phyloP scores from a whole-genome alignment of 2,797 vertebrate genomes.

The Brachyalestes nurse region DNA sequence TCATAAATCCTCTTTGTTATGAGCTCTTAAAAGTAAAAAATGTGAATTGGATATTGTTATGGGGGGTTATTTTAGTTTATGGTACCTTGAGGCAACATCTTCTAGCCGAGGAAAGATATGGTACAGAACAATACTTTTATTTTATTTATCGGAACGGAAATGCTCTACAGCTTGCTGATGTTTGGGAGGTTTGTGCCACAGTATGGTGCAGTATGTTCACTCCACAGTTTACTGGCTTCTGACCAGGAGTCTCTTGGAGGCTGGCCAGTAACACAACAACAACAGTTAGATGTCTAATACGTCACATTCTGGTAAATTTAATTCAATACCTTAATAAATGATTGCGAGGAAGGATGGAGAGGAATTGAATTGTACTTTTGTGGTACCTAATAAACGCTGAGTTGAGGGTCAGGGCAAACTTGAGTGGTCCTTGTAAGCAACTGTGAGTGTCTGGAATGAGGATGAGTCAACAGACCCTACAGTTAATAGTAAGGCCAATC shows the following conservation, averaged over 20 bases:
- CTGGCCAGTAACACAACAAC: not conserved
- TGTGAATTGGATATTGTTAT: too few relatives aligned
- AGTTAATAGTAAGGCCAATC: conserved; percentile 33
- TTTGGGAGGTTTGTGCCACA: not conserved
- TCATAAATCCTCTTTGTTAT: too few relatives aligned
- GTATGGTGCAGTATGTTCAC: not conserved
- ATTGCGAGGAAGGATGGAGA: not conserved
- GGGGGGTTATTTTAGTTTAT: too few relatives aligned
- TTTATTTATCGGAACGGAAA: not conserved
- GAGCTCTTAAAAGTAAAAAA: too few relatives aligned
- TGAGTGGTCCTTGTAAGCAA: conserved; percentile 6
- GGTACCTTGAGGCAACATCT: too few relatives aligned
- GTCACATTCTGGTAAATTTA: not conserved
- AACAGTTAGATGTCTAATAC: not conserved
- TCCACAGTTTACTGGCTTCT: not conserved
- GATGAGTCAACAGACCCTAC: not conserved
- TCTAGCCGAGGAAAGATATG: too few relatives aligned
- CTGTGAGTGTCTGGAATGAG: not conserved
- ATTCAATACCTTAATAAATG: not conserved
- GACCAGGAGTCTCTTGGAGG: not conserved
- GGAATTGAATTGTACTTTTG: not conserved
- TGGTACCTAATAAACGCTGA: not conserved
- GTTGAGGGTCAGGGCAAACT: not conserved
- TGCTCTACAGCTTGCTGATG: not conserved
- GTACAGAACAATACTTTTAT: not conserved